Evolutionary conservation across 2,888 invertebrate species (phyloP), one percentile per base, ranked within the genome.

Genomic region (Pseudanteris insignis): DNA sequence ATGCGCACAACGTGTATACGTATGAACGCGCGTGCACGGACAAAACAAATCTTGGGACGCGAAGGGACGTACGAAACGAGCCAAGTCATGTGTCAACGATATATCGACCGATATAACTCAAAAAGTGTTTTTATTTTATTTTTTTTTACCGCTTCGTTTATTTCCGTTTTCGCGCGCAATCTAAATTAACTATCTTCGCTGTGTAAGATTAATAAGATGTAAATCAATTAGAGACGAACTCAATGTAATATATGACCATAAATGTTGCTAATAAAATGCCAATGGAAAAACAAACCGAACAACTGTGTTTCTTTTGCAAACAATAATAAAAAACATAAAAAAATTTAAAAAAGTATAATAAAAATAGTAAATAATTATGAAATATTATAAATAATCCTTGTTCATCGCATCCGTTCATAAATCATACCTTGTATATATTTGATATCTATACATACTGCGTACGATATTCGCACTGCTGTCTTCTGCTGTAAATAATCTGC

Each of bases 401-500:
- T 71, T 77, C 77, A 78, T 77, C 74, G 73, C 77, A 78, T 76
- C 72, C 74, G 68, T 66, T 69, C 76, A 75, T 76, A 66, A 71
- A 77, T 76, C 77, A 73, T 71, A 75, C 70, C 69, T 48, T 76
- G 71, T 74, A 74, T 66, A 60, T 63, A 65, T 63, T 62, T 67
- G 41, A 44, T 62, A 69, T 59, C 65, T 67, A 61, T 66, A 67
- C 68, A 64, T 68, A 53, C 55, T 58, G 61, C 59, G 63, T 63
- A 62, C 43, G 55, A 66, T 18, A 69, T 67, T 67, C 72, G 70
- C 69, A 68, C 73, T 70, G 73, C 74, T 76, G 74, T 73, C 68
- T 77, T 70, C 73, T 69, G 78, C 79, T 79, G 79, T 79, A 79
- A 77, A 79, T 79, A 79, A 78, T 75, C 73, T 67, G 77, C 78